phyloP scores from a whole-genome alignment of 2,888 invertebrate species.

The Dascillus cervinus region DNA sequence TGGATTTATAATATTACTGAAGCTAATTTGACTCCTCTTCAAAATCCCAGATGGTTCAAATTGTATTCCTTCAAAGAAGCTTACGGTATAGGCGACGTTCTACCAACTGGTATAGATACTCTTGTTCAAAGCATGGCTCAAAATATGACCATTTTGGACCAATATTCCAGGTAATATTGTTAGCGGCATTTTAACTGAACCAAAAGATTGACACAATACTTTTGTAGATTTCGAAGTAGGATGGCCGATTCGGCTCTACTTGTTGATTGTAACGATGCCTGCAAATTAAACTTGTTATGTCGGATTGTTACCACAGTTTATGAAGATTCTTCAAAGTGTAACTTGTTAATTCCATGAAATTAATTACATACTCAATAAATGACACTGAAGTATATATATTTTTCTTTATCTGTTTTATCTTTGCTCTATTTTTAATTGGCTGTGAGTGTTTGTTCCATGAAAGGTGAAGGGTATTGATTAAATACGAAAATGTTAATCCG shows the following conservation, averaged over 20 bases:
- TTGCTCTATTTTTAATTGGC: no score
- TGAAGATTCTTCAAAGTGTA: no score
- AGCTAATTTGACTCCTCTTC: conserved; percentile 53
- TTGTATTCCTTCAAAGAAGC: conserved; percentile 63
- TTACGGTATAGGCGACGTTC: conserved; percentile 43
- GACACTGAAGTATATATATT: no score
- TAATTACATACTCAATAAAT: no score
- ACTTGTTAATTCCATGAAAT: no score
- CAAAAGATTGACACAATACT: no score
- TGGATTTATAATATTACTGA: conserved; percentile 69
- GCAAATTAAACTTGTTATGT: conserved; percentile 37
- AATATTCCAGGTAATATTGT: conserved; percentile 37
- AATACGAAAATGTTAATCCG: no score
- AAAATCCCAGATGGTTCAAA: conserved; percentile 61
- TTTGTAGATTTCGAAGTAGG: conserved; percentile 7
- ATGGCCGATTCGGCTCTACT: conserved; percentile 15
- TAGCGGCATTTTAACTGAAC: no score
- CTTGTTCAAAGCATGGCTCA: conserved; percentile 35
- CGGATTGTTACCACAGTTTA: conserved; percentile 47
- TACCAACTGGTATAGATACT: conserved; percentile 37
- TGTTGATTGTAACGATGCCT: conserved; percentile 16
- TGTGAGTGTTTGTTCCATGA: no score
- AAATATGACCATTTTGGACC: conserved; percentile 34
- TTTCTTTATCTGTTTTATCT: no score
- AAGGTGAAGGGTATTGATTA: no score